Conservation (phyloP, 1,140 invertebrate species). For the Acromyrmex heyeri region DNA sequence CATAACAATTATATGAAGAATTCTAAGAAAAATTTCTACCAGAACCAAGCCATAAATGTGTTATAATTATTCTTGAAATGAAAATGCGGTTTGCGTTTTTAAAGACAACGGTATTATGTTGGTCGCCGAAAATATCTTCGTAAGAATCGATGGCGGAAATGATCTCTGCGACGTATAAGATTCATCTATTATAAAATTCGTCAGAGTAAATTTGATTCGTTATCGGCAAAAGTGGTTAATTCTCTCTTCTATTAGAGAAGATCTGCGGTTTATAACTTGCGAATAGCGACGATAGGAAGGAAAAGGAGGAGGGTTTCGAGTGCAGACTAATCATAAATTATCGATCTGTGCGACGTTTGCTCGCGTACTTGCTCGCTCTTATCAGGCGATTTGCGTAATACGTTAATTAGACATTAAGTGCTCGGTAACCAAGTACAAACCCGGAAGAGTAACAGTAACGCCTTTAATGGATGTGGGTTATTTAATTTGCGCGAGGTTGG, state of each 20-base stretch:
- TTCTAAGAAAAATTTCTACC: too few species aligned
- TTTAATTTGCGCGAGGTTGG: conserved; percentile 60
- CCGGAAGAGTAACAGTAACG: conserved; percentile 33
- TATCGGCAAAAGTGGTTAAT: conserved; percentile 6
- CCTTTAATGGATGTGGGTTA: conserved; percentile 57
- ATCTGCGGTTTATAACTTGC: not conserved
- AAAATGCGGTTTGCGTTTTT: not conserved
- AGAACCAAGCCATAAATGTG: not conserved
- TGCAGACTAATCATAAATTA: conserved; percentile 11
- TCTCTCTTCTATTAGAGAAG: not conserved
- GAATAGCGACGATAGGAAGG: not conserved
- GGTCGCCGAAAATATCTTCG: not conserved
- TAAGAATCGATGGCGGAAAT: not conserved
- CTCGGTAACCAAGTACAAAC: conserved; percentile 25
- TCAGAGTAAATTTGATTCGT: conserved; percentile 29
- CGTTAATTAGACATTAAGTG: conserved; percentile 66
- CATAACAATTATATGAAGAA: too few species aligned
- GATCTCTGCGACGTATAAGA: not conserved
- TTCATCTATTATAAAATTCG: not conserved
- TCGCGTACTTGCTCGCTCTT: conserved; percentile 33
- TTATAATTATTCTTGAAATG: not conserved
- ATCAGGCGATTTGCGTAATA: conserved; percentile 33
- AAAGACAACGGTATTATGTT: not conserved
- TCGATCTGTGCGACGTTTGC: not conserved
- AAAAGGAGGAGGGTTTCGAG: not conserved